Evolutionary conservation across 2,797 vertebrate species (phyloP).

Genomic region (Rhabdophis nuchalis): DNA sequence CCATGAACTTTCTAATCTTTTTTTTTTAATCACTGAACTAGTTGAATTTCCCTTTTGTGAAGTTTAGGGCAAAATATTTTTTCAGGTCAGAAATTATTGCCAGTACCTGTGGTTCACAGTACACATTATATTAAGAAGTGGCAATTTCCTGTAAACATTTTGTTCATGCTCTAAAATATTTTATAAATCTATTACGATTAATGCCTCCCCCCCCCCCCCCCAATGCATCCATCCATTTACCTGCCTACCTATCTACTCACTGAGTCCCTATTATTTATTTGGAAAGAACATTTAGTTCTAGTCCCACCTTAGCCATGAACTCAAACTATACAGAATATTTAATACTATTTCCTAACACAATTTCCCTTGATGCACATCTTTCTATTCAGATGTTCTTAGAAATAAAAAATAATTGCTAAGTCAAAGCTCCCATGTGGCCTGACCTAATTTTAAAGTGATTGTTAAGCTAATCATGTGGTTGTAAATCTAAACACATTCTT

Average conservation of each 20-base stretch:
- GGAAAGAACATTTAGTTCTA: too few species aligned
- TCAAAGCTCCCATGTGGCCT: neutral
- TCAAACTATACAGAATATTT: neutral
- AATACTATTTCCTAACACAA: neutral
- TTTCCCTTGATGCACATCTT: neutral
- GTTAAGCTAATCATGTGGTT: neutral
- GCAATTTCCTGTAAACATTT: neutral
- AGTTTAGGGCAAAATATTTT: too few species aligned
- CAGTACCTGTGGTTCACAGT: neutral
- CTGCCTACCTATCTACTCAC: neutral
- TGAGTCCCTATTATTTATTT: neutral
- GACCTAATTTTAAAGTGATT: neutral
- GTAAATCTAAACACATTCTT: neutral
- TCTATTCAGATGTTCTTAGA: neutral
- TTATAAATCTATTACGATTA: neutral
- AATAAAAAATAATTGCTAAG: neutral
- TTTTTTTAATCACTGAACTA: too few species aligned
- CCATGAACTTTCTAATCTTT: too few species aligned
- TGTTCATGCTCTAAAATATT: neutral
- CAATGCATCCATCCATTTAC: neutral
- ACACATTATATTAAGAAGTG: neutral
- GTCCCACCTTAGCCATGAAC: too few species aligned
- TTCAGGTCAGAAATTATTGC: neutral
- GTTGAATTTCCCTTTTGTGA: too few species aligned
- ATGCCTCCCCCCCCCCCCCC: too few species aligned